Conservation (phyloP, 1,140 invertebrate species). For the Caenorhabditis latens region DNA sequence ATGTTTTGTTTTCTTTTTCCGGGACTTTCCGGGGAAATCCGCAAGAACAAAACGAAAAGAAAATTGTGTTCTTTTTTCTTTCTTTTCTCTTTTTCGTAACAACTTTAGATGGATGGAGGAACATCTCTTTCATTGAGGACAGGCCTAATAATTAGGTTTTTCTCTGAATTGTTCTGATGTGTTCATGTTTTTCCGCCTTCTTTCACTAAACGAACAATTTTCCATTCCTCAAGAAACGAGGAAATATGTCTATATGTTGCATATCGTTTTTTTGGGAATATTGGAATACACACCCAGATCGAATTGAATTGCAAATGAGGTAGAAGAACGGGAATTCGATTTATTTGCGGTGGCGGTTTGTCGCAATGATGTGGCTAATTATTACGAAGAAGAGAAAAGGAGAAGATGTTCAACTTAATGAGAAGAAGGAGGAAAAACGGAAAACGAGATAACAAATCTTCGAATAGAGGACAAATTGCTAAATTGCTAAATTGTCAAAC, state of each 20-base stretch:
- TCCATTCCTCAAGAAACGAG: background rate
- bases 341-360: conserved; percentile 32
- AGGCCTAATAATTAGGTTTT: conserved; percentile 45
- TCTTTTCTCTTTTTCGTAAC: conserved; percentile 8
- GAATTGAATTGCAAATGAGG: conserved; percentile 55
- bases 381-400: conserved; percentile 23
- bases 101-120: conserved; percentile 2
- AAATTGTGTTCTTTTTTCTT: conserved; percentile 40
- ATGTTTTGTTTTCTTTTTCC: conserved; percentile 34
- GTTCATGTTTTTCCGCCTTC: background rate
- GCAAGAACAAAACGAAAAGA: conserved; percentile 40
- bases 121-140: conserved; percentile 28
- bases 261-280: background rate
- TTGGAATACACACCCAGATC: conserved; percentile 15
- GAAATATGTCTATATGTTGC: background rate
- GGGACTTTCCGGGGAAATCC: background rate
- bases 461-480: background rate
- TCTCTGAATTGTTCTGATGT: background rate
- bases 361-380: conserved; percentile 46
- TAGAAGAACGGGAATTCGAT: conserved; percentile 52
- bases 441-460: conserved; percentile 36
- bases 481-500: background rate
- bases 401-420: conserved; percentile 42
- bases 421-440: background rate
- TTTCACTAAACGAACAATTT: conserved; percentile 1